These are phyloP conservation scores for Lomographa bimaculata DNA, from an alignment of 2,888 invertebrate species.

Conservation along the genomic window DNA sequence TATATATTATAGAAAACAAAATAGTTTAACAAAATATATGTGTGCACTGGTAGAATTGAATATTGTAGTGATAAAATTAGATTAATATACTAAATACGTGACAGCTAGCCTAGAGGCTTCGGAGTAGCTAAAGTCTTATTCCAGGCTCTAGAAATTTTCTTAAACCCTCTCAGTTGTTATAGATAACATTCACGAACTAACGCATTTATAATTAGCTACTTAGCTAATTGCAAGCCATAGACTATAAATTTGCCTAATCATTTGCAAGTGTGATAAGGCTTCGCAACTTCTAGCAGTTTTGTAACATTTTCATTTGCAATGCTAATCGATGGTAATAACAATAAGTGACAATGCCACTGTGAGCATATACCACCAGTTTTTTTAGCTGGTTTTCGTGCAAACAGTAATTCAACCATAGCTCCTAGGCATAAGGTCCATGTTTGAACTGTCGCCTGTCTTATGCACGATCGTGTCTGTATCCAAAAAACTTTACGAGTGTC, in stretches of 20 bases:
- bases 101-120: too few species aligned
- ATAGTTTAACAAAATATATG: too few species aligned
- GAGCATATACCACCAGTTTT: conserved; percentile 2
- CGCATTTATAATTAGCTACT: conserved; percentile 14
- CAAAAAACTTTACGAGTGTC: conserved; percentile 16
- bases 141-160: too few species aligned
- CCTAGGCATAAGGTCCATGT: background rate
- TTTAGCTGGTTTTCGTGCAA: too few species aligned
- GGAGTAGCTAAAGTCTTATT: too few species aligned
- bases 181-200: too few species aligned
- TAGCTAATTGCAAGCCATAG: conserved; percentile 8
- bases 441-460: background rate
- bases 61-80: too few species aligned
- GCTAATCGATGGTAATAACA: conserved; percentile 34
- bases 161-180: too few species aligned
- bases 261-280: conserved; percentile 22
- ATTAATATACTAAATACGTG: too few species aligned
- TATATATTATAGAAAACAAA: too few species aligned
- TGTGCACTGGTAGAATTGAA: too few species aligned
- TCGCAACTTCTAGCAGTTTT: conserved; percentile 20
- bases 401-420: conserved; percentile 4
- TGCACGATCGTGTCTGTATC: conserved; percentile 13
- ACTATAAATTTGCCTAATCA: conserved; percentile 24
- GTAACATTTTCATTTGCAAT: conserved; percentile 36
- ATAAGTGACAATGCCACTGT: conserved; percentile 17